Conservation (phyloP, 2,113 vertebrate species). For the Sylvicapra grimmia region DNA sequence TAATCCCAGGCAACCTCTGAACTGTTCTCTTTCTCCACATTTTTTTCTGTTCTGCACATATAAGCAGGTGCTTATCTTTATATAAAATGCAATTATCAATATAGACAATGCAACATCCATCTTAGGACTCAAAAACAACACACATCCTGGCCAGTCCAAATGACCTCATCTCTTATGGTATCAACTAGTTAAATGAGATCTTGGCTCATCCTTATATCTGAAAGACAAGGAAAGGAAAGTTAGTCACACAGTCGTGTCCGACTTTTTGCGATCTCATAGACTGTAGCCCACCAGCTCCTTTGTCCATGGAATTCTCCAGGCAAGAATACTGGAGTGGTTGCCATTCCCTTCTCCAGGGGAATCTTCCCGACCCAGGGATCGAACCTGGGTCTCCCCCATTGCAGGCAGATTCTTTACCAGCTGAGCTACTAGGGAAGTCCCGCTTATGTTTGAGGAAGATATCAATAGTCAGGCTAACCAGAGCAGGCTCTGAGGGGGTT, state of each 20-base stretch:
- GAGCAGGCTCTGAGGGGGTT: background rate
- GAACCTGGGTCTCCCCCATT: background rate
- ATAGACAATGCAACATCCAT: background rate
- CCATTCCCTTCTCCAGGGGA: background rate
- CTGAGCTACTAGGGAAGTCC: background rate
- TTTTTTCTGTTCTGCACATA: background rate
- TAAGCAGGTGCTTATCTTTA: background rate
- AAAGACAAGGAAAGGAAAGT: background rate
- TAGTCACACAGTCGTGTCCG: accelerated
- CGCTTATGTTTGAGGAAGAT: background rate
- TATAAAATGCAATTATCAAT: background rate
- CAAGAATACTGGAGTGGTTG: background rate
- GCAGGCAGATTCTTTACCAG: background rate
- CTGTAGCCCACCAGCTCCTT: no score
- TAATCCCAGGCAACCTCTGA: background rate
- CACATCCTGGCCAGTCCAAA: background rate
- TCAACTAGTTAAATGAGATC: background rate
- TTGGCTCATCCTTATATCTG: background rate
- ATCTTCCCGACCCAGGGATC: background rate
- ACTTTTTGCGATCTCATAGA: background rate
- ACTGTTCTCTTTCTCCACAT: background rate
- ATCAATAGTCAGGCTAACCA: background rate
- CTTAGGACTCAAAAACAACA: background rate
- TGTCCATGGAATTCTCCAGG: background rate
- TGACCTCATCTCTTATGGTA: background rate